Conservation (phyloP, 2,113 vertebrate genomes). For the Nyctibius bracteatus region DNA sequence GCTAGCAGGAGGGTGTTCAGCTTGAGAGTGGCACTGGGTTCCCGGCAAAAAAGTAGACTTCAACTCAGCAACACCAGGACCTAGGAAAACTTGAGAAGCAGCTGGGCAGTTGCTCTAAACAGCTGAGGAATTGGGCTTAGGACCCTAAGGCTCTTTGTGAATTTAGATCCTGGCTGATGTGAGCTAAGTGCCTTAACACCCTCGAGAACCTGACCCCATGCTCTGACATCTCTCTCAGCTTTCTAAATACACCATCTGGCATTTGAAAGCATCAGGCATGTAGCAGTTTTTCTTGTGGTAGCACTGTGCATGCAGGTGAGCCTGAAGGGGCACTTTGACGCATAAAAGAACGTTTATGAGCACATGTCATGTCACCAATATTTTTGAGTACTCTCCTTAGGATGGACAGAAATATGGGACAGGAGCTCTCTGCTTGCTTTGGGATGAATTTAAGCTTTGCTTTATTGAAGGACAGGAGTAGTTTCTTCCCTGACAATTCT, state of each 20-base stretch:
- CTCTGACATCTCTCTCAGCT: neutral
- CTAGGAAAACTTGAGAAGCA: neutral
- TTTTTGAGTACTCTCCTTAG: neutral
- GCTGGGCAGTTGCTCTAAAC: neutral
- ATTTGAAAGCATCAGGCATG: neutral
- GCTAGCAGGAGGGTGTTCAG: neutral
- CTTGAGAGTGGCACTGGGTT: rapidly evolving
- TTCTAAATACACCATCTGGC: neutral
- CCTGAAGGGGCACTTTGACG: neutral
- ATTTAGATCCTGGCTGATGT: neutral
- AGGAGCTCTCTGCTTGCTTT: neutral
- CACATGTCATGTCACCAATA: neutral
- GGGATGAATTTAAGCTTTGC: neutral
- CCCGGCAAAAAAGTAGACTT: neutral
- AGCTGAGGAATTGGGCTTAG: neutral
- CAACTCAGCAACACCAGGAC: neutral
- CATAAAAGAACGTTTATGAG: neutral
- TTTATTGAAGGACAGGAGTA: neutral
- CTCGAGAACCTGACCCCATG: neutral
- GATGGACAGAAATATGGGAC: neutral
- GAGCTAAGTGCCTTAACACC: neutral
- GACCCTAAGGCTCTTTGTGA: neutral
- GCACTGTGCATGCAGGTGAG: neutral
- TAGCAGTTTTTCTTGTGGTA: neutral
- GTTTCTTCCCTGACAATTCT: neutral